Evolutionary conservation across 2,797 vertebrate species (phyloP).

Genomic region (Eospalax fontanierii): DNA sequence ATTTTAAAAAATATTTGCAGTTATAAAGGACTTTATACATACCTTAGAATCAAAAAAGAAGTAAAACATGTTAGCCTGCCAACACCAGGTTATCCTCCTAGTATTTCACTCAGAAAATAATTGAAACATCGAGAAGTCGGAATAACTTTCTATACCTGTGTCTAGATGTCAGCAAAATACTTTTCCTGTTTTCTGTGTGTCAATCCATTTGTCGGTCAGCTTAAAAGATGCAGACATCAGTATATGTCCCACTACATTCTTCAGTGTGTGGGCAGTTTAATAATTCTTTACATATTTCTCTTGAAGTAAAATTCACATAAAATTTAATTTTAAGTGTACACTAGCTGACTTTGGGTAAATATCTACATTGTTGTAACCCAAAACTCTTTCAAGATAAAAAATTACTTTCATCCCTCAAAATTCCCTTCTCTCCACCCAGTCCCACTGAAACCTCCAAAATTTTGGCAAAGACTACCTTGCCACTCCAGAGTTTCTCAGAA

Average conservation of each 20-base stretch:
- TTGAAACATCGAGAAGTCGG: slow-evolving; percentile 23
- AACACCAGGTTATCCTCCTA: neutral
- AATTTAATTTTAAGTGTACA: neutral
- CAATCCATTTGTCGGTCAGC: neutral
- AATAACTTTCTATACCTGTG: neutral
- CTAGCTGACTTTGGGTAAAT: slow-evolving; percentile 44
- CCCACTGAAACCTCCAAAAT: neutral
- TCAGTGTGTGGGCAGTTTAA: neutral
- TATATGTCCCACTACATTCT: slow-evolving; percentile 33
- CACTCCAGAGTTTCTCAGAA: slow-evolving; percentile 38
- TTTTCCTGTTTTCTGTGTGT: neutral
- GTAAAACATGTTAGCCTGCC: neutral
- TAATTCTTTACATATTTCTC: slow-evolving; percentile 36
- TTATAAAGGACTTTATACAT: slow-evolving; percentile 11
- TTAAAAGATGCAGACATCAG: neutral
- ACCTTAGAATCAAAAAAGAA: slow-evolving; percentile 48
- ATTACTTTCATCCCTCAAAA: neutral
- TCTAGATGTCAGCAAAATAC: slow-evolving; percentile 47
- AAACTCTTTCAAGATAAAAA: neutral
- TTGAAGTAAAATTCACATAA: slow-evolving; percentile 41
- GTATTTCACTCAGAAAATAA: slow-evolving; percentile 45
- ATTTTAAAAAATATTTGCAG: slow-evolving; percentile 46
- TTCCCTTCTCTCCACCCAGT: neutral
- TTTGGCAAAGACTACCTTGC: slow-evolving; percentile 24
- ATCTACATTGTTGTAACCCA: neutral